Conservation (phyloP, 1,140 invertebrate species). For the Temnothorax longispinosus region DNA sequence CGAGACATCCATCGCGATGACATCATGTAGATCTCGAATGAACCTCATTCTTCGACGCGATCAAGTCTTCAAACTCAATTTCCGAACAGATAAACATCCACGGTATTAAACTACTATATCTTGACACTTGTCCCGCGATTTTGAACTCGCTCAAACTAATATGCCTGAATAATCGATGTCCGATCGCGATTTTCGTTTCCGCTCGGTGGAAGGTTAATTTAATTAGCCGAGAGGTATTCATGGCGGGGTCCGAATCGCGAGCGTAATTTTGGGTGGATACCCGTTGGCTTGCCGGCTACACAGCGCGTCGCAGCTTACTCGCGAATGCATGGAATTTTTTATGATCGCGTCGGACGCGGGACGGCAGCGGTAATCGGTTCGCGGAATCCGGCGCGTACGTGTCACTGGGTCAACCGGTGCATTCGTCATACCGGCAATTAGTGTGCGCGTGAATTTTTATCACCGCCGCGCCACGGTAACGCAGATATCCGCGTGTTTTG, state of each 20-base stretch:
- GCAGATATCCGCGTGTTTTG: conserved; percentile 4
- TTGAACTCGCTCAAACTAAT: background rate
- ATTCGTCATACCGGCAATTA: conserved; percentile 73
- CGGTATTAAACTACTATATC: background rate
- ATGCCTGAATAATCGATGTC: conserved; percentile 17
- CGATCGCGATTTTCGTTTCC: conserved; percentile 1
- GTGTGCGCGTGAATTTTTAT: conserved; percentile 71
- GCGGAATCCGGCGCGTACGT: conserved; percentile 67
- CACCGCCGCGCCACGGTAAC: conserved; percentile 17
- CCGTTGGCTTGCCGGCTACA: conserved; percentile 21
- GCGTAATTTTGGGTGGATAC: conserved; percentile 61
- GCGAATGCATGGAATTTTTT: conserved; percentile 78
- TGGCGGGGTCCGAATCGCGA: conserved; percentile 38
- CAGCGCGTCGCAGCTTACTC: conserved; percentile 66
- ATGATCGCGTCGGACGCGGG: conserved; percentile 60
- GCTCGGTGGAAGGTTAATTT: conserved; percentile 51
- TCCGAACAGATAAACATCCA: conserved; percentile 8
- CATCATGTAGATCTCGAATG: background rate
- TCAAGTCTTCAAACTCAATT: background rate
- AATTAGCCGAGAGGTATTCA: conserved; percentile 60
- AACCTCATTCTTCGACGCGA: background rate
- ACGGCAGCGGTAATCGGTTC: conserved; percentile 60
- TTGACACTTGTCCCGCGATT: background rate
- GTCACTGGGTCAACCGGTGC: conserved; percentile 71
- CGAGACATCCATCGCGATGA: background rate